Base-by-base conservation (phyloP, 2,888 invertebrate species). In the Smittia sp. region DNA sequence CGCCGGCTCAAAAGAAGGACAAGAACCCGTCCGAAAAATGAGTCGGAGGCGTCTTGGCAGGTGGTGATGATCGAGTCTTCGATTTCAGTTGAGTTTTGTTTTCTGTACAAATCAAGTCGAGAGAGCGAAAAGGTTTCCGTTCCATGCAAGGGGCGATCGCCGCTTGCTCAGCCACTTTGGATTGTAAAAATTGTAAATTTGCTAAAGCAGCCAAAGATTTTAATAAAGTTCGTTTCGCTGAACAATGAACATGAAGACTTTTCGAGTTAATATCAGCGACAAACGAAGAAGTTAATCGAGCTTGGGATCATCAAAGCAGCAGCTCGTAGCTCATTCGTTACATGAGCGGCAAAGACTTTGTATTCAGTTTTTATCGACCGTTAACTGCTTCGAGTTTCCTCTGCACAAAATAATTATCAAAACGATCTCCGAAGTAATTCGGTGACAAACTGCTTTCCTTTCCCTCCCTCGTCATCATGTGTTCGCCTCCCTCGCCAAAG, bases 1-100 rank as follows among this genome's bases (percentile, higher is more conserved):
- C 75, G 69, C 74, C 75, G 70, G 74, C 74, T 74, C 75, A 75
- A 15, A 73, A 73, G 18, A 62, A 65, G 41, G 73, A 73, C 1
- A 27, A 65, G 46, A 3, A 15, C 11, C 1, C 39, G 15, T 22
- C 58, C 3, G 63, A 52, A 18, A 65, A 46, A 20, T 58, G 25
- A 52, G 24, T 22, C n/a, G 27, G 9, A 63, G 18, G 39, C 9
- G 39, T 11, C 1, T 22, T 25, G 1, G n/a, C 25, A 24, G 73
- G 65, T 73, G 72, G 39, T 72, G 72, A 72, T 72, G 72, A 32
- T 13, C 6, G n/a, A n/a, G 20, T 62, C 27, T 63, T 24, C 3
- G 6, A 15, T 58, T 39, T 62, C 54, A n/a, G n/a, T 70, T 70
- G 15, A 6, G 32, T 54, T 69, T 25, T n/a, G 3, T 52, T 69